Evolutionary conservation across 2,113 vertebrate genomes (phyloP).

Genomic region (Cygnus atratus): DNA sequence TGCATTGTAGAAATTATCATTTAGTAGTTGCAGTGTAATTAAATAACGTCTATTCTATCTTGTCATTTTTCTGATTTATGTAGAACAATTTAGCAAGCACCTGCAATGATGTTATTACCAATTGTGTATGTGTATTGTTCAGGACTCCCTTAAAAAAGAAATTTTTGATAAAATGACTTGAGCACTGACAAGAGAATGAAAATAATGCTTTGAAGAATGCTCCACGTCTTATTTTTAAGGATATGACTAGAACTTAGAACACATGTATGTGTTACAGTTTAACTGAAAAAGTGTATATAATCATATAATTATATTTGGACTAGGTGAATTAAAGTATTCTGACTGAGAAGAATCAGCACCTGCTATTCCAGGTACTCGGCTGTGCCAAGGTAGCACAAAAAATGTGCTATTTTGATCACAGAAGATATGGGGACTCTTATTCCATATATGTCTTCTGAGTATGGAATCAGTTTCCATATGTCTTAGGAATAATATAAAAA

Average conservation of each 20-base stretch:
- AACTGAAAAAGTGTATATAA: not conserved
- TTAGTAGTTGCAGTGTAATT: not conserved
- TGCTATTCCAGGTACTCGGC: not conserved
- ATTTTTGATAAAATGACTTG: not conserved
- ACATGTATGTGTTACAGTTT: not conserved
- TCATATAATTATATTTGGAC: not conserved
- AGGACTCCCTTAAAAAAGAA: not conserved
- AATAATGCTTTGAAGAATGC: not conserved
- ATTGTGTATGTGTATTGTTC: not conserved
- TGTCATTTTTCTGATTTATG: not conserved
- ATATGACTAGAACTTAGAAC: not conserved
- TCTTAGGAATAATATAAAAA: not conserved
- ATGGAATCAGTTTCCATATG: not conserved
- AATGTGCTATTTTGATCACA: not conserved
- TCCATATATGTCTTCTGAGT: not conserved
- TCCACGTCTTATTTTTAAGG: not conserved
- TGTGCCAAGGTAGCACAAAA: not conserved
- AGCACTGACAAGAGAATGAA: not conserved
- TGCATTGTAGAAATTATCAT: not conserved
- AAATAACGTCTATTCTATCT: not conserved
- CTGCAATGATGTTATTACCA: not conserved
- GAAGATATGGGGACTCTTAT: not conserved
- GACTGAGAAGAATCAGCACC: not conserved
- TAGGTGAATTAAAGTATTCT: not conserved
- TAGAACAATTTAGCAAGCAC: not conserved